Evolutionary conservation across 1,140 invertebrate species (phyloP), one percentile per base, ranked within the genome.

Genomic region (Popillia japonica): DNA sequence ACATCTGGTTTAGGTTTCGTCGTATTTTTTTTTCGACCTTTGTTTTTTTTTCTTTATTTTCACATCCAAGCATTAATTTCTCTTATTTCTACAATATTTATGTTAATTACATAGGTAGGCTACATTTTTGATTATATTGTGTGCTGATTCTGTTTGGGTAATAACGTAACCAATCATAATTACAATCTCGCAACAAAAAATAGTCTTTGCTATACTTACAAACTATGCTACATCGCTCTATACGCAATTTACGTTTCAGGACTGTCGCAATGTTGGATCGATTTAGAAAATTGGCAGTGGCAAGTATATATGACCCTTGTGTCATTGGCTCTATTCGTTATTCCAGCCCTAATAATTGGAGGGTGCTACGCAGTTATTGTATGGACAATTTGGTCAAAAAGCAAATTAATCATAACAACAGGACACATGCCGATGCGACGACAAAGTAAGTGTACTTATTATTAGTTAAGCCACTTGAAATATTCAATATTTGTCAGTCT

Each of bases 281-380:
- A 96, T 22, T 86, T 98, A 59, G 90, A 91, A 0, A 88, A 91
- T 0, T 90, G 91, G 84, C 90, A 94, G 73, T 98, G 96, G 96
- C 93, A 94, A 87, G 88, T 98, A 11, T 99, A 97, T 88, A 94
- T 98, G 91, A 94, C 93, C 0, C 83, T 96, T 23, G 93, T 98
- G 0, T 93, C 95, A 6, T 85, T 94, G 4, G 92, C 93, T 42
- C 90, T 98, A 3, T 98, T 98, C 88, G 90, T 97, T 34, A 88
- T 96, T 17, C 97, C 97, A 0, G 94, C 96, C 0, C 81, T 98
- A 40, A 95, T 98, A 81, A 99, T 99, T 64, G 92, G 94, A 0
- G 92, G 92, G 1, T 98, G 97, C 85, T 98, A 98, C 87, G 91
- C 93, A 8, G 92, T 98, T 79, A 98, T 99, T 79, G 95, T 98